These are phyloP conservation scores for Cairina moschata DNA, from an alignment of 2,113 vertebrate species.

Conservation along the genomic window DNA sequence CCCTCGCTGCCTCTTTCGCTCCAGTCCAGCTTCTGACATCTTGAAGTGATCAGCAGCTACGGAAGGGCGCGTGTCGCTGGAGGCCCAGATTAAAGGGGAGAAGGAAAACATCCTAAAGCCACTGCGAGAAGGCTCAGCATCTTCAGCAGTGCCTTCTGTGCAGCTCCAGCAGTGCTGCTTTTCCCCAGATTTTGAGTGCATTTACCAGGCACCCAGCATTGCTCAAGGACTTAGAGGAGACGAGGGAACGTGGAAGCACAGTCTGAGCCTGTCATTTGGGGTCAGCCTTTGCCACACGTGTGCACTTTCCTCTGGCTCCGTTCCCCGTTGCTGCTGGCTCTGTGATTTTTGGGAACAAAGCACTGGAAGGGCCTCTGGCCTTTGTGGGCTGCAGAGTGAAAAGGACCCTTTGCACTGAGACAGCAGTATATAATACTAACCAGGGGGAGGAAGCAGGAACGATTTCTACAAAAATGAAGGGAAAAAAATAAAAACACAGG, in stretches of 20 bases:
- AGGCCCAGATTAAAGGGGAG: background rate
- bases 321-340: background rate
- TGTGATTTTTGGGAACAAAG: background rate
- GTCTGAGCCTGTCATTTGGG: background rate
- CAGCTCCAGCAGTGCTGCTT: background rate
- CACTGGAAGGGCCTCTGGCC: background rate
- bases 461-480: background rate
- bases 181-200: background rate
- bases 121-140: background rate
- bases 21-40: conserved; percentile 27
- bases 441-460: background rate
- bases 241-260: background rate
- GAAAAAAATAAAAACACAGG: background rate
- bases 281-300: background rate
- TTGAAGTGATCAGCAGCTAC: conserved; percentile 60
- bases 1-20: background rate
- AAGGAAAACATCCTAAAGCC: background rate
- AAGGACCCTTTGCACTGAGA: background rate
- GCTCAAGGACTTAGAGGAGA: background rate
- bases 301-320: background rate
- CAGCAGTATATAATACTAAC: too few relatives aligned
- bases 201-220: background rate
- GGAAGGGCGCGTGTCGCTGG: background rate
- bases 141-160: background rate
- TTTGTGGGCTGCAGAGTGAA: background rate